Base-by-base conservation (phyloP, 1,140 invertebrate genomes). In the Augochlora pura region DNA sequence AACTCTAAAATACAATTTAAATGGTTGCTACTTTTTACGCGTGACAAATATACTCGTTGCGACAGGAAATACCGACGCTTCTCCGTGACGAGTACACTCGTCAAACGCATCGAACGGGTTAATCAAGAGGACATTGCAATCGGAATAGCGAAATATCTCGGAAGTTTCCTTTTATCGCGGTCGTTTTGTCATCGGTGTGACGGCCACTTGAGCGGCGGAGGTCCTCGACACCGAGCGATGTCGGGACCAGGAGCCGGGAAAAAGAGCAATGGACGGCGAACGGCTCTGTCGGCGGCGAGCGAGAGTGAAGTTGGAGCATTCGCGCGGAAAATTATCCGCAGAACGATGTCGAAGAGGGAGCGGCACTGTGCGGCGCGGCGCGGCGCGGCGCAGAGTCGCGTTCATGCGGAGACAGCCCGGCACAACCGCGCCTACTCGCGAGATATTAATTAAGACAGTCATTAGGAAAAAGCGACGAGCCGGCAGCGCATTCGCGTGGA, bases 371-470 rank as follows among this genome's bases (percentile, higher is more conserved):
- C 32, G 42, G 42, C 42, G 42, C 4, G n/a, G 49, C 49, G 18
- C 2, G 7, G 42, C 42, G 12, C 32, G 42, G 42, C 42, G 42
- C 4, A 1, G 49, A 63, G 52, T 74, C 70, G 60, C 8, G 25
- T 46, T 74, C 62, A 25, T 32, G 76, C 16, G 23, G 49, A 73
- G 76, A 78, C 75, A 71, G 32, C 68, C 42, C 63, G 73, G 10
- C 73, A 42, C 8, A 16, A 49, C 49, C 67, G 69, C 64, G 39
- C 66, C 74, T 60, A 76, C 4, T 12, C 75, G 66, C 73, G 73
- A 66, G 78, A 85, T 86, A 84, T 87, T 87, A 87, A 87, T 87
- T 87, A 87, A 87, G 84, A 87, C 79, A 72, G 72, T 73, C 82
- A 76, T 81, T 81, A 84, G 67, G 68, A 79, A 81, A 70, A 66